phyloP scores from a whole-genome alignment of 2,113 vertebrate species.

The Sigmodon hispidus region DNA sequence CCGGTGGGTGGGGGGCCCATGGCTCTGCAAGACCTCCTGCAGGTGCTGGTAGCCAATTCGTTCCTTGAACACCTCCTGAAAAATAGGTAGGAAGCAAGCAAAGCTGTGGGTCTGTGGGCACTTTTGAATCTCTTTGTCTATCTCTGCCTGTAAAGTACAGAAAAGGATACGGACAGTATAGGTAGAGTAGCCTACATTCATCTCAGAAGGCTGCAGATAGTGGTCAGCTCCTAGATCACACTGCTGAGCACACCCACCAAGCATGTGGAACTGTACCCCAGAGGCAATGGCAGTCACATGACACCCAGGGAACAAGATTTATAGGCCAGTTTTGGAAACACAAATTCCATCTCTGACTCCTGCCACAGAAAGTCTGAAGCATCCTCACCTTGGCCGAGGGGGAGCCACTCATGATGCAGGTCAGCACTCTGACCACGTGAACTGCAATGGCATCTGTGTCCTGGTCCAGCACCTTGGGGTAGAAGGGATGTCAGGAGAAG shows the following conservation, averaged over 20 bases:
- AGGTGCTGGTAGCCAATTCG: constrained; percentile 96
- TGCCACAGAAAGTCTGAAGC: accelerated
- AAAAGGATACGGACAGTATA: not conserved
- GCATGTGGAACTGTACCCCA: not conserved
- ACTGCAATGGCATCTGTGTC: constrained; percentile 93
- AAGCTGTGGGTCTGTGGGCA: accelerated
- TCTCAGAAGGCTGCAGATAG: not conserved
- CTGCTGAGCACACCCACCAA: not conserved
- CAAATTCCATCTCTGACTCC: too few species aligned
- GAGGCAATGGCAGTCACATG: not conserved
- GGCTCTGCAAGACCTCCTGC: constrained; percentile 94
- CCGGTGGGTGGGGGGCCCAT: constrained; percentile 92
- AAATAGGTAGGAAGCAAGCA: accelerated
- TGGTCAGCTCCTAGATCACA: not conserved
- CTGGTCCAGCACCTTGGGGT: constrained; percentile 87
- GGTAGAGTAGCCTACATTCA: not conserved
- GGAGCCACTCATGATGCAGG: constrained; percentile 96
- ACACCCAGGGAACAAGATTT: not conserved
- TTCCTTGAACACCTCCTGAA: constrained; percentile 98
- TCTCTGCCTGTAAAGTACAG: not conserved
- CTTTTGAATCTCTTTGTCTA: not conserved
- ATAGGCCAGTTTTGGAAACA: not conserved
- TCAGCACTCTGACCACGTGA: constrained; percentile 93
- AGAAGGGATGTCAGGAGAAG: constrained; percentile 38
- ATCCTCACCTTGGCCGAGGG: constrained; percentile 94